Conservation (phyloP, 1,140 invertebrate species). For the Marisa cornuarietis region DNA sequence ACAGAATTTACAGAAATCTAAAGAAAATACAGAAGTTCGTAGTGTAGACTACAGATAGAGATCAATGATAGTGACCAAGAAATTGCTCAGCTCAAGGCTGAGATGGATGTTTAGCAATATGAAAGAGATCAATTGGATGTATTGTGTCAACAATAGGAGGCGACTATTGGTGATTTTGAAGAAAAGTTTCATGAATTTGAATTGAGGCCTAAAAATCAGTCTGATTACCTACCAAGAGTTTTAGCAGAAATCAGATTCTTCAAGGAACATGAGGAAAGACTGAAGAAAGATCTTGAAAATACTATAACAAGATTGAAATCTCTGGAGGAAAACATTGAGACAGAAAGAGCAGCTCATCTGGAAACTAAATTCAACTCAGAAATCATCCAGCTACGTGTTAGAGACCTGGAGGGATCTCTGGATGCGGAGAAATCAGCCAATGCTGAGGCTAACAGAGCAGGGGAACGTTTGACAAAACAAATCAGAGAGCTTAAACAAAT, state of each 20-base stretch:
- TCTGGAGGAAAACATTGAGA: slow-evolving; percentile 59
- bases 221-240: slow-evolving; percentile 42
- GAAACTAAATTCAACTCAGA: slow-evolving; percentile 64
- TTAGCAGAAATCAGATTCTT: slow-evolving; percentile 51
- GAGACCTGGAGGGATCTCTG: slow-evolving; percentile 57
- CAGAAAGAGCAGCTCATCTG: slow-evolving; percentile 59
- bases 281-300: slow-evolving; percentile 54
- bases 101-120: background rate
- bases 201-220: background rate
- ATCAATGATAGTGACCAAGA: slow-evolving; percentile 22
- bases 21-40: slow-evolving; percentile 7
- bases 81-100: background rate
- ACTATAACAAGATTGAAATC: slow-evolving; percentile 44
- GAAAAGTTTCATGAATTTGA: slow-evolving; percentile 51
- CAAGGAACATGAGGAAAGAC: slow-evolving; percentile 52
- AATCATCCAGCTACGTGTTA: slow-evolving; percentile 58
- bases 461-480: slow-evolving; percentile 55
- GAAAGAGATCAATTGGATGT: background rate
- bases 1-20: slow-evolving; percentile 18
- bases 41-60: slow-evolving; percentile 12
- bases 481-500: slow-evolving; percentile 57
- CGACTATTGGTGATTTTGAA: background rate
- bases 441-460: slow-evolving; percentile 50
- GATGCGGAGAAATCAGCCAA: slow-evolving; percentile 57
- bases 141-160: background rate